Conservation (phyloP, 2,113 vertebrate genomes). For the Felis catus region F.catus_Fca126_mat1.0 CM031418.1:112646501-112647000, state of each 20-base stretch:
- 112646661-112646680: neutral
- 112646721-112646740: neutral
- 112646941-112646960: conserved; percentile 46
- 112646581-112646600: neutral
- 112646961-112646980: conserved; percentile 9
- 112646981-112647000: conserved; percentile 4
- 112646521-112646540: neutral
- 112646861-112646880: conserved; percentile 69
- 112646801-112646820: conserved; percentile 38
- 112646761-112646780: conserved; percentile 19
- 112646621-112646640: neutral
- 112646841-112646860: conserved; percentile 26
- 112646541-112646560: conserved; percentile 38
- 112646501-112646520: neutral
- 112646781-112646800: conserved; percentile 37
- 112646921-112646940: conserved; percentile 13
- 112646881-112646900: conserved; percentile 55
- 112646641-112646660: neutral
- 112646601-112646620: conserved; percentile 4
- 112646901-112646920: conserved; percentile 61
- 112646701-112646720: neutral
- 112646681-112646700: neutral
- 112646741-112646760: conserved; percentile 28
- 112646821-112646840: conserved; percentile 63
- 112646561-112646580: neutral